Base-by-base conservation (phyloP, 2,888 invertebrate genomes). In the Dryomyza anilis region DNA sequence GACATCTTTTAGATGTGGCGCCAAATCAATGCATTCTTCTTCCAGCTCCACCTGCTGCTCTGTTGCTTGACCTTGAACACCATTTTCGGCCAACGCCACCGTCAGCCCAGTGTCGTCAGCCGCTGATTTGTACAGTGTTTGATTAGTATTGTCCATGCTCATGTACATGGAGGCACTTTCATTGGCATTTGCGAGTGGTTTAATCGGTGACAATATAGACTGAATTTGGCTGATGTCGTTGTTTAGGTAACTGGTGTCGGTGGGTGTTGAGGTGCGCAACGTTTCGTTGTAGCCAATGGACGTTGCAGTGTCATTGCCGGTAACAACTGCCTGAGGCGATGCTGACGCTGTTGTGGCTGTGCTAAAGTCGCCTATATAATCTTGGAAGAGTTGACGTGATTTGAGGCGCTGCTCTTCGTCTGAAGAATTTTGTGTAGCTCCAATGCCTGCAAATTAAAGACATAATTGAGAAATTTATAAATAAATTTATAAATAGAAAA, bases 291-390 rank as follows among this genome's bases (percentile, higher is more conserved):
- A n/a, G n/a, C n/a, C n/a, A n/a, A n/a, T n/a, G n/a, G n/a, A n/a
- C n/a, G n/a, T n/a, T n/a, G 29, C 25, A 12, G 43, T 36, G 14
- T 61, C 25, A 25, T 33, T 25, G 12, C 10, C 21, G 30, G 30
- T 12, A 0, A n/a, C n/a, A n/a, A n/a, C n/a, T n/a, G n/a, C n/a
- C n/a, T n/a, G n/a, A n/a, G 46, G 1, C 3, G 55, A 0, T 3
- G 70, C 48, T 3, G 63, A 4, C 1, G 64, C 21, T n/a, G n/a
- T n/a, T n/a, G n/a, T n/a, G n/a, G n/a, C n/a, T n/a, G n/a, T n/a
- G n/a, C n/a, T n/a, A n/a, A 80, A 71, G 29, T 76, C 76, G 10
- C 77, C 74, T 0, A 81, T 64, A 48, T 73, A 78, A 39, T 82
- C 80, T 25, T 80, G 69, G 5, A 81, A 75, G 16, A 76, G 65